Base-by-base conservation (phyloP, 2,113 vertebrate genomes). In the Plotosus lineatus region DNA sequence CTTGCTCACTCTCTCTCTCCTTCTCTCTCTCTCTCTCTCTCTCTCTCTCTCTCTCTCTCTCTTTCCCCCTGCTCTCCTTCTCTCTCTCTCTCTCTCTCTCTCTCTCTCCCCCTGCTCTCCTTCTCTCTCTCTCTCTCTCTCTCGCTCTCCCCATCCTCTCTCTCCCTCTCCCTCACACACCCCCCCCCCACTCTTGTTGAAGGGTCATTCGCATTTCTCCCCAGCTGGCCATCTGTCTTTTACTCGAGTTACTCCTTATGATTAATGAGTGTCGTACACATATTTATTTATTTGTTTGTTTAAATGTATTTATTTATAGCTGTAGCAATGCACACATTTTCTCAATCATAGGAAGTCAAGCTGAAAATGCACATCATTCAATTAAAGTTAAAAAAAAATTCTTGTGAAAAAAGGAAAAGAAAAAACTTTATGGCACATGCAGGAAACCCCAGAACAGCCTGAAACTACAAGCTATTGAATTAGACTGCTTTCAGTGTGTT, bases 401-500 rank as follows among this genome's bases (percentile, higher is more conserved):
- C 19, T 55, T 21, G 1, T 55, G 19, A 10, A 15, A 33, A 2
- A 11, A 26, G 44, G 28, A 1, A 1, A 12, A 10, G 21, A 81
- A 90, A 89, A 86, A 90, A 86, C 28, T 77, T 80, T 80, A 89
- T 86, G 83, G 84, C 88, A 87, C n/a, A 87, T 86, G 89, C 91
- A 91, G 79, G 89, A 89, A 92, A 88, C 77, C 84, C 86, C 86
- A 82, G 90, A 88, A 89, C 89, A 90, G 90, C 75, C 85, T 84
- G 78, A 85, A 85, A 87, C 79, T 91, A 73, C 83, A 63, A 79
- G 86, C 89, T 89, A 89, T 92, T 85, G 80, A 88, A 92, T 90
- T 88, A 90, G 86, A 87, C 50, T 86, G 89, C 89, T 91, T 88
- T 88, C 87, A 89, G 87, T 72, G 0, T 92, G 92, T 94, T 93